Evolutionary conservation across 53 echinoderm and acorn worm genomes (phyloP).

Genomic region (Arbacia lixula): DNA sequence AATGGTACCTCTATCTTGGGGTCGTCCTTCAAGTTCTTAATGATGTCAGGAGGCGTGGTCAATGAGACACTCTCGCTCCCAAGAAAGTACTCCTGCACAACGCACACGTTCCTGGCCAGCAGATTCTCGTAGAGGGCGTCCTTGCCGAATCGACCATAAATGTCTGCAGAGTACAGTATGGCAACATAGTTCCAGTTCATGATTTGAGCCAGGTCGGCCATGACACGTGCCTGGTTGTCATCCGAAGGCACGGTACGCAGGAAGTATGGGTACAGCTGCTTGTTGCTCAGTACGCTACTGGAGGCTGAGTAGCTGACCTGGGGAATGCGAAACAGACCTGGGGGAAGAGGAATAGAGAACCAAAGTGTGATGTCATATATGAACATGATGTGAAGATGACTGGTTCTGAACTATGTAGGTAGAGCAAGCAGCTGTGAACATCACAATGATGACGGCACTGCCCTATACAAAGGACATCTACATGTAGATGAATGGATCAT

Average conservation of each 20-base stretch:
- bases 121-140: slow-evolving; percentile 69
- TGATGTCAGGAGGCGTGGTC: slow-evolving; percentile 17
- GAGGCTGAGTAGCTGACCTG: slow-evolving; percentile 99
- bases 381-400: no score
- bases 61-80: slow-evolving; percentile 54
- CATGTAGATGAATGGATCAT: no score
- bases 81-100: slow-evolving; percentile 44
- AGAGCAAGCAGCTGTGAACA: no score
- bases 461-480: no score
- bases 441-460: no score
- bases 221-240: slow-evolving; percentile 82
- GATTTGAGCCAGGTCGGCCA: slow-evolving; percentile 75
- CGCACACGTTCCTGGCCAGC: slow-evolving; percentile 67
- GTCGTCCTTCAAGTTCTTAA: slow-evolving; percentile 59
- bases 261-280: slow-evolving; percentile 88
- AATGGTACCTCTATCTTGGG: slow-evolving; percentile 78
- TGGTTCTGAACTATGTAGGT: no score
- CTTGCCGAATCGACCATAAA: slow-evolving; percentile 80
- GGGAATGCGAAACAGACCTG: slow-evolving; percentile 89
- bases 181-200: slow-evolving; percentile 89
- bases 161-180: slow-evolving; percentile 75
- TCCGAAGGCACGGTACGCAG: slow-evolving; percentile 96
- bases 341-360: background rate
- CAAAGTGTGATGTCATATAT: background rate
- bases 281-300: slow-evolving; percentile 84